Evolutionary conservation across 1,140 invertebrate species (phyloP).

Genomic region (Drosophila orena): DNA sequence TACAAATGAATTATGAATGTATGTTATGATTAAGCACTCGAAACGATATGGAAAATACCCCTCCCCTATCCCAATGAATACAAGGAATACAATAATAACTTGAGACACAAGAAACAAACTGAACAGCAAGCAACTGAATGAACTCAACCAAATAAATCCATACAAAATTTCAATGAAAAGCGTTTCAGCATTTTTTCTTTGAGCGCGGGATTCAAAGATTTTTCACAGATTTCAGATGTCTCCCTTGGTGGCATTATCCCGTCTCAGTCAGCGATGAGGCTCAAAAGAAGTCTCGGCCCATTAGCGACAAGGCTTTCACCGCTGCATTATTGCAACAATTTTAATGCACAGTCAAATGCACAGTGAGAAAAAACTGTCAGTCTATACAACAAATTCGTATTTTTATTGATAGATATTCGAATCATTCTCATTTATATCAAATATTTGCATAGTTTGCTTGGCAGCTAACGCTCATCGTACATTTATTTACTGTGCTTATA

Average conservation of each 20-base stretch:
- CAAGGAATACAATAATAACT: conserved; percentile 71
- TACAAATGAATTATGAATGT: conserved; percentile 67
- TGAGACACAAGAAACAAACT: conserved; percentile 46
- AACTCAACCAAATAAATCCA: conserved; percentile 73
- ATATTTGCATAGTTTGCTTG: too few relatives aligned
- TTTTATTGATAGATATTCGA: not conserved
- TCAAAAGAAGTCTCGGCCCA: conserved; percentile 14
- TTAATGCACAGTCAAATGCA: conserved; percentile 37
- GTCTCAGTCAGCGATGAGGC: conserved; percentile 1
- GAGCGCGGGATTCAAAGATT: not conserved
- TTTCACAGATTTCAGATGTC: not conserved
- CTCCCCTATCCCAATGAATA: conserved; percentile 47
- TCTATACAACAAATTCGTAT: not conserved
- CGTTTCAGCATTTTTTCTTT: conserved; percentile 6
- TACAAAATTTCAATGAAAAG: conserved; percentile 68
- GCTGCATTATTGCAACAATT: conserved; percentile 45
- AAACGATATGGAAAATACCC: conserved; percentile 50
- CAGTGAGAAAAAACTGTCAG: not conserved
- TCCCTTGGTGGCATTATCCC: conserved; percentile 4
- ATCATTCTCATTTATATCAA: too few relatives aligned
- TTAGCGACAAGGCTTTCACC: conserved; percentile 19
- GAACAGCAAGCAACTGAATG: conserved; percentile 52
- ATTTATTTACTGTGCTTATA: too few relatives aligned
- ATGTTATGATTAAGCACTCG: conserved; percentile 78
- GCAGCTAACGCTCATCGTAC: too few relatives aligned